phyloP scores from a whole-genome alignment of 2,797 vertebrate genomes.

The Peromyscus aztecus region DNA sequence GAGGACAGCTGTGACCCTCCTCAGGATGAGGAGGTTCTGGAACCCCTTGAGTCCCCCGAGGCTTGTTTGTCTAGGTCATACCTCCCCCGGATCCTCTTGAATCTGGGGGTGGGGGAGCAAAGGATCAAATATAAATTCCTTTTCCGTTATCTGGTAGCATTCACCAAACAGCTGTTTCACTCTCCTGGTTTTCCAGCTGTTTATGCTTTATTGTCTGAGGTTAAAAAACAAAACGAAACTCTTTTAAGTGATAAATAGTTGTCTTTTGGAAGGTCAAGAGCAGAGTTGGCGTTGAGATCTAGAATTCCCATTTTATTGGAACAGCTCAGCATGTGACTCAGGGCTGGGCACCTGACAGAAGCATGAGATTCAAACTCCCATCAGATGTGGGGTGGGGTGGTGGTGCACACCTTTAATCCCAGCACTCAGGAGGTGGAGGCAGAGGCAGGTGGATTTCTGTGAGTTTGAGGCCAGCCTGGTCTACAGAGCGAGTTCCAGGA shows the following conservation, averaged over 20 bases:
- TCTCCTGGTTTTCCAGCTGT: slow-evolving; percentile 60
- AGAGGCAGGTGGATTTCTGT: neutral
- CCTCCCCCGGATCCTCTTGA: neutral
- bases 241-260: neutral
- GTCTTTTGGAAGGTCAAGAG: slow-evolving; percentile 54
- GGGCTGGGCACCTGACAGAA: neutral
- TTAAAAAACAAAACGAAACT: neutral
- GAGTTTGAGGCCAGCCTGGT: neutral
- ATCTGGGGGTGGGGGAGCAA: neutral
- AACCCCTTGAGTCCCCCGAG: neutral
- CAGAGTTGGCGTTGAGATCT: neutral
- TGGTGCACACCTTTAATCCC: neutral
- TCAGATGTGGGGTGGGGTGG: neutral
- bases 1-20: neutral
- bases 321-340: neutral
- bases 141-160: neutral
- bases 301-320: neutral
- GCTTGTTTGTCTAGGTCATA: neutral
- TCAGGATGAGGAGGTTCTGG: neutral
- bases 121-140: slow-evolving; percentile 41
- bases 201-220: slow-evolving; percentile 72
- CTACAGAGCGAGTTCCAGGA: neutral
- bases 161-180: neutral
- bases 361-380: neutral
- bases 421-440: neutral